A percentile compares a stretch with the other conserved stretches of the same genome.
These are phyloP conservation scores for Nematolebias whitei DNA, from an alignment of 2,113 vertebrate genomes.

Conservation along the genomic window DNA sequence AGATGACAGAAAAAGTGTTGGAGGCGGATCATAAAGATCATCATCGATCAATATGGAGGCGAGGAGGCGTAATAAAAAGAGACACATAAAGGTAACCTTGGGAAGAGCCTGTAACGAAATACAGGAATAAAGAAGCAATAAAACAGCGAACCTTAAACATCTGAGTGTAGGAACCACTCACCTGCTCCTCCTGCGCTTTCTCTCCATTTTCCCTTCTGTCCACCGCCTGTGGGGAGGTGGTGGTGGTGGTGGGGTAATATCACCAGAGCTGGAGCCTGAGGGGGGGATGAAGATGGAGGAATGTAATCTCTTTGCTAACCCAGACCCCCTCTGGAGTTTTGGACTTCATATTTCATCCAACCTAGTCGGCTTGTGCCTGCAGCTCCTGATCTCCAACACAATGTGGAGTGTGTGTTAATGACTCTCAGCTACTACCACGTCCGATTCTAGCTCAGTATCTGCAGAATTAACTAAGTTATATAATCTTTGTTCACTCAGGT, in stretches of 20 bases:
- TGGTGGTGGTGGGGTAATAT: constrained; percentile 58
- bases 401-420: too few species aligned
- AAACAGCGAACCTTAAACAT: constrained; percentile 17
- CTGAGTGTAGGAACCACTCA: constrained; percentile 6
- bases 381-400: constrained; percentile 28
- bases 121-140: constrained; percentile 18
- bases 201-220: constrained; percentile 21
- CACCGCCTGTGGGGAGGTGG: constrained; percentile 47
- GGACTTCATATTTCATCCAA: constrained; percentile 57
- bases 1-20: background rate
- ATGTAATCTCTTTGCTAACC: constrained; percentile 60
- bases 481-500: too few species aligned
- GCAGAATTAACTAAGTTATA: too few species aligned
- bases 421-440: too few species aligned
- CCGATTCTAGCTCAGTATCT: too few species aligned
- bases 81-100: constrained; percentile 8
- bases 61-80: background rate
- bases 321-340: constrained; percentile 49
- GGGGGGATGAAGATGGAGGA: constrained; percentile 52
- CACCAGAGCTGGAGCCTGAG: constrained; percentile 34
- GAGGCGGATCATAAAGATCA: constrained; percentile 20
- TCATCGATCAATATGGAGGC: constrained; percentile 20
- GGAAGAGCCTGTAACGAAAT: constrained; percentile 13
- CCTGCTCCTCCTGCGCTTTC: constrained; percentile 26
- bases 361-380: background rate